These are phyloP conservation scores for Lepidocolaptes lacrymiger DNA, from an alignment of 2,797 vertebrate species.

Conservation along the genomic window DNA sequence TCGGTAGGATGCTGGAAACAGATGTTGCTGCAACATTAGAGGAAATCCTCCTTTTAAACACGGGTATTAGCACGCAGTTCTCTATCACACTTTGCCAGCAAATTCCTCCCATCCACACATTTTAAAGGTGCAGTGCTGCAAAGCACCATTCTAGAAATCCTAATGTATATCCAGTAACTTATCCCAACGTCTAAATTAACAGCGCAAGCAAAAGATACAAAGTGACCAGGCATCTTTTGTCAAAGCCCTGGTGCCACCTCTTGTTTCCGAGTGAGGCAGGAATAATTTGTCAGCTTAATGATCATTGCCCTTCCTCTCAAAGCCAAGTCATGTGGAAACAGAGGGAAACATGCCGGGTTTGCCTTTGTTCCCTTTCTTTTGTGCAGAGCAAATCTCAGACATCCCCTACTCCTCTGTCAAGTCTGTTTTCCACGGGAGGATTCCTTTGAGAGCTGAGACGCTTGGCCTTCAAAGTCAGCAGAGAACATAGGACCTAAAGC, in stretches of 20 bases:
- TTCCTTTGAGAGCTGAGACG: neutral
- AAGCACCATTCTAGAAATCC: neutral
- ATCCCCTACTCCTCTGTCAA: neutral
- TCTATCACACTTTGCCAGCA: neutral
- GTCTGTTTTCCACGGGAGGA: neutral
- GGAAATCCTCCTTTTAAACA: conserved; percentile 51
- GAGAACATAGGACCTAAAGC: neutral
- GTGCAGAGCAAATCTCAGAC: neutral
- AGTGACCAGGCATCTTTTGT: neutral
- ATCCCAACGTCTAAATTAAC: neutral
- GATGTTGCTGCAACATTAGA: conserved; percentile 34
- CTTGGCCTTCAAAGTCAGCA: neutral
- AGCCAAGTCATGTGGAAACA: neutral
- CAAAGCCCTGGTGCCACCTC: neutral
- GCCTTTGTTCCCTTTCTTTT: neutral
- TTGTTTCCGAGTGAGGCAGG: neutral
- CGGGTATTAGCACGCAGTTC: conserved; percentile 24
- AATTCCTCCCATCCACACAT: conserved; percentile 40
- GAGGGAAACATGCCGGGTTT: neutral
- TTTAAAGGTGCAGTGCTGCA: conserved; percentile 42
- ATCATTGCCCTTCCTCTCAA: neutral
- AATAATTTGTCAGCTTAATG: neutral
- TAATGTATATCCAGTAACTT: neutral
- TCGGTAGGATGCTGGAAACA: neutral
- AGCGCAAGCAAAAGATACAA: neutral